A percentile compares a stretch with the other conserved stretches of the same genome.
phyloP scores from a whole-genome alignment of 2,797 vertebrate genomes.

The Anabas testudineus region DNA sequence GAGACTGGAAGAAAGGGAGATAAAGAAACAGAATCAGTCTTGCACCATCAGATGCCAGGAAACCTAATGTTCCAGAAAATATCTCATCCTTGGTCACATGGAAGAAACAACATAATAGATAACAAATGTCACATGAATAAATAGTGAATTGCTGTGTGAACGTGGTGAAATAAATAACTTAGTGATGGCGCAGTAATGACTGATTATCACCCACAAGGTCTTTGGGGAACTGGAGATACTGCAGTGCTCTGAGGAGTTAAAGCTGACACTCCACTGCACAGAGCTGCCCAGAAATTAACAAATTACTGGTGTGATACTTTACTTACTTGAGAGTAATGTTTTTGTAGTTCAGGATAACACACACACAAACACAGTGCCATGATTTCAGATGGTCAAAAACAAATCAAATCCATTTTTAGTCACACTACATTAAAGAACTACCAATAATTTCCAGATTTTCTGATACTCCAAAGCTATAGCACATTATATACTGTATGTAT shows the following conservation, averaged over 20 bases:
- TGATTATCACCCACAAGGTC: constrained; percentile 72
- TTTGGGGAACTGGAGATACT: constrained; percentile 58
- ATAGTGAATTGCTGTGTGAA: constrained; percentile 71
- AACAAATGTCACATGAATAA: constrained; percentile 79
- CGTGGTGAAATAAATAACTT: constrained; percentile 69
- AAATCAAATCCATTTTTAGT: no score
- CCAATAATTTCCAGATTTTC: no score
- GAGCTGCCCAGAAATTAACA: constrained; percentile 33
- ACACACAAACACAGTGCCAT: no score
- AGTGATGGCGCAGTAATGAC: constrained; percentile 56
- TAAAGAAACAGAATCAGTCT: constrained; percentile 55
- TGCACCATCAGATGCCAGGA: constrained; percentile 58
- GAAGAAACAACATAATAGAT: constrained; percentile 76
- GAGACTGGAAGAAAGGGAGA: constrained; percentile 50
- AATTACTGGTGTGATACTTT: not conserved
- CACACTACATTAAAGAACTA: no score
- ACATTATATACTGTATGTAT: no score
- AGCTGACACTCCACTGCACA: constrained; percentile 33
- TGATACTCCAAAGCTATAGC: no score
- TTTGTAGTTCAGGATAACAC: no score
- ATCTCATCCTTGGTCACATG: constrained; percentile 75
- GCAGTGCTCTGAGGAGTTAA: constrained; percentile 56
- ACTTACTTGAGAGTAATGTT: no score
- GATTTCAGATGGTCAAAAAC: no score
- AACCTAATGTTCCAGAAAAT: constrained; percentile 82